Conservation (phyloP, 2,797 vertebrate species). For the Myripristis murdjan region DNA sequence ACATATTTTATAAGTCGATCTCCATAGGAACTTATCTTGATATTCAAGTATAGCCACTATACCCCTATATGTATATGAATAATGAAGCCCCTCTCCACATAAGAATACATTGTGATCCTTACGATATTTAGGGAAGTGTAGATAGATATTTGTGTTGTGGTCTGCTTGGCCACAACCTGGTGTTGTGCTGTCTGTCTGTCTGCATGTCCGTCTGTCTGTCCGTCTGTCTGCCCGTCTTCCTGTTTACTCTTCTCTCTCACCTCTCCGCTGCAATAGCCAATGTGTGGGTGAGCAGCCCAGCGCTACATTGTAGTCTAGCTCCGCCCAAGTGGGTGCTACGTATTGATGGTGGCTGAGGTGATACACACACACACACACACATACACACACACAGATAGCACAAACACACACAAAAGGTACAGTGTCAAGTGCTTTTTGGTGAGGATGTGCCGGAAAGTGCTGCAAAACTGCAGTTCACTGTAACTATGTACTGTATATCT, state of each 20-base stretch:
- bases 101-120: conserved; percentile 80
- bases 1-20: conserved; percentile 11
- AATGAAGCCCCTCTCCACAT: conserved; percentile 77
- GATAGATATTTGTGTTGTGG: conserved; percentile 79
- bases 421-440: conserved; percentile 52
- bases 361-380: conserved; percentile 32
- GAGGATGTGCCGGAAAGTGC: conserved; percentile 57
- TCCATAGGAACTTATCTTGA: conserved; percentile 78
- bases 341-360: neutral
- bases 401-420: conserved; percentile 41
- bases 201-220: conserved; percentile 61
- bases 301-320: conserved; percentile 31
- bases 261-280: conserved; percentile 76
- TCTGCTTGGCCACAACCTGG: conserved; percentile 64
- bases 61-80: conserved; percentile 80
- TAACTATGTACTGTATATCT: conserved; percentile 84
- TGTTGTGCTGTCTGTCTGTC: conserved; percentile 77
- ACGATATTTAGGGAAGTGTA: conserved; percentile 82
- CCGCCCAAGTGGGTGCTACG: conserved; percentile 35
- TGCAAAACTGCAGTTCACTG: conserved; percentile 69
- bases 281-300: conserved; percentile 61
- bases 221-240: conserved; percentile 69
- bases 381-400: conserved; percentile 35
- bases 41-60: conserved; percentile 83
- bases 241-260: conserved; percentile 65